Base-by-base conservation (phyloP, 2,797 vertebrate species). In the Microctenopoma stevenorrisi region DNA sequence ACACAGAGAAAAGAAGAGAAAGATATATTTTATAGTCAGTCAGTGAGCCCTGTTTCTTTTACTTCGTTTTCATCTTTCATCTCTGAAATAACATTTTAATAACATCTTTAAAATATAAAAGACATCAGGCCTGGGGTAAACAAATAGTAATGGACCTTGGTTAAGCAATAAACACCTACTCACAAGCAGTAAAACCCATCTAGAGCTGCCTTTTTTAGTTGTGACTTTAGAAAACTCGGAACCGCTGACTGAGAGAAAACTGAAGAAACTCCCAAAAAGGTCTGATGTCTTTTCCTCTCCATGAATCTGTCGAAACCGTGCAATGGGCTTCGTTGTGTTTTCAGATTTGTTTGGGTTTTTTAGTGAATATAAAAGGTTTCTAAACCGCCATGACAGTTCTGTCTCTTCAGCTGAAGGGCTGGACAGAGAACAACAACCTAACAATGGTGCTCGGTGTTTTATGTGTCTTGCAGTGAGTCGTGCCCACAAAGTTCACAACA, bases 301-400 rank as follows among this genome's bases (percentile, higher is more conserved):
- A 47, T 5, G 7, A 18, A 52, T 67, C 50, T 52, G 35, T 77
- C 18, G 66, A 72, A 62, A 50, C 5, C 0, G 6, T 28, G 57
- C 33, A 33, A 8, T 22, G 3, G 22, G 18, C 53, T 54, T 65
- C 16, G 16, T 5, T 22, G 14, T 56, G 5, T 67, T 72, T 53
- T 42, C 26, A 33, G 5, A 33, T 0, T 38, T 60, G 25, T 22
- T 67, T 13, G 30, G 30, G 30, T 12, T 49, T 37, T 28, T 53
- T 18, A 30, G 12, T 61, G 18, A 76, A 48, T 35, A 30, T 72
- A 37, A 67, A 71, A 73, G 22, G 47, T 60, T 69, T 35, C n/a
- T 35, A 58, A 79, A 73, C 37, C 46, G 42, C 37, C 61, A 57
- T 52, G 56, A 53, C 35, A 35, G 57, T 60, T 33, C 48, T 62